Evolutionary conservation across 2,888 invertebrate species (phyloP).

Genomic region (Sclerodermus sp.): DNA sequence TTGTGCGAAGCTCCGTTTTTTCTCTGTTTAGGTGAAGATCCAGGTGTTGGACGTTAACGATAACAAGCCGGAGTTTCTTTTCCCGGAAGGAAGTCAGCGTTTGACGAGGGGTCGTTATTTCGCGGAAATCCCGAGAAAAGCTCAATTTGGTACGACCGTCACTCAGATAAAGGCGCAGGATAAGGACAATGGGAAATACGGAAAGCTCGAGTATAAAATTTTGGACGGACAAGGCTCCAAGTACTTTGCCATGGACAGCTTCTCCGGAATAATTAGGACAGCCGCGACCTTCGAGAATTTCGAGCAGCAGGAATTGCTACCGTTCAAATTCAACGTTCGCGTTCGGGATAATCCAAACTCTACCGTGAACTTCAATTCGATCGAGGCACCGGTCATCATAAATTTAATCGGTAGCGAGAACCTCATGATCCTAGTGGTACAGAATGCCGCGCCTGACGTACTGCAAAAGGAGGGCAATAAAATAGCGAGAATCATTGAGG

Average conservation of each 20-base stretch:
- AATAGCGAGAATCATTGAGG: constrained; percentile 68
- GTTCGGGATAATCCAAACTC: constrained; percentile 73
- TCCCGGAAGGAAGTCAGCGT: constrained; percentile 63
- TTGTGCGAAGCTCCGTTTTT: background rate
- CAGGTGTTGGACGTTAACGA: constrained; percentile 88
- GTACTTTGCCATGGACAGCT: constrained; percentile 73
- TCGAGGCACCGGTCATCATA: constrained; percentile 69
- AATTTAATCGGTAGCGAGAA: constrained; percentile 79
- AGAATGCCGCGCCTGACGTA: constrained; percentile 72
- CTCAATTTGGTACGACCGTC: constrained; percentile 75
- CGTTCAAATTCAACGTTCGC: constrained; percentile 68
- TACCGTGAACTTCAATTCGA: constrained; percentile 65
- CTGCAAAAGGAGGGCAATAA: constrained; percentile 63
- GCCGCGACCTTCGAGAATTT: constrained; percentile 73
- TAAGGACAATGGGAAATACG: constrained; percentile 81
- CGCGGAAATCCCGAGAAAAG: constrained; percentile 74
- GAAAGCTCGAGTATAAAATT: constrained; percentile 73
- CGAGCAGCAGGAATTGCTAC: constrained; percentile 63
- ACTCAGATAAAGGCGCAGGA: constrained; percentile 85
- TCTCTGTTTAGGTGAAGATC: constrained; percentile 65
- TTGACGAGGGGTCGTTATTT: constrained; percentile 73
- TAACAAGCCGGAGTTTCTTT: constrained; percentile 81
- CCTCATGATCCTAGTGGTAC: constrained; percentile 76
- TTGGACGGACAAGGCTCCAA: constrained; percentile 61
- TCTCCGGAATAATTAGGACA: constrained; percentile 76